phyloP scores from a whole-genome alignment of 2,888 invertebrate genomes.

The Perizoma affinitatum region DNA sequence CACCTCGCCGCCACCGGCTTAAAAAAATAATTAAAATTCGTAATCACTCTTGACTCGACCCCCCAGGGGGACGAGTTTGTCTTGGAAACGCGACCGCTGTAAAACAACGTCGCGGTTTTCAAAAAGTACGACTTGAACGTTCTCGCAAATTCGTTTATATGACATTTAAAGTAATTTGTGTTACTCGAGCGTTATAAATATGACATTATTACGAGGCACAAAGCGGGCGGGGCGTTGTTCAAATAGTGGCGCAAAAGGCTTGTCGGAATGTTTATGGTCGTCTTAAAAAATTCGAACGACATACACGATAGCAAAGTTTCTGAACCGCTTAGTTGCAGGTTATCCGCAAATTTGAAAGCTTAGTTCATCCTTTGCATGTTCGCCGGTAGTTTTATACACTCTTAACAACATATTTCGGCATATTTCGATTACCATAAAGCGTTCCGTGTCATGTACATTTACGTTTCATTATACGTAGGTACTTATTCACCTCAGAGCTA shows the following conservation, averaged over 20 bases:
- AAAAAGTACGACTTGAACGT: slow-evolving; percentile 54
- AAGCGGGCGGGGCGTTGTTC: slow-evolving; percentile 55
- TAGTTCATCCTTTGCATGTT: slow-evolving; percentile 82
- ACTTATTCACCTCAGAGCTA: slow-evolving; percentile 53
- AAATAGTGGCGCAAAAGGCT: slow-evolving; percentile 67
- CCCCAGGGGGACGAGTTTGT: slow-evolving; percentile 65
- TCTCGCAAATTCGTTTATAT: slow-evolving; percentile 61
- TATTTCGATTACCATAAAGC: slow-evolving; percentile 84
- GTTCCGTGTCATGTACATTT: slow-evolving; percentile 79
- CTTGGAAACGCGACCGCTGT: slow-evolving; percentile 50
- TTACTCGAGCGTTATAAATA: slow-evolving; percentile 63
- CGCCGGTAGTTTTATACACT: slow-evolving; percentile 78
- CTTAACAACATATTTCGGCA: slow-evolving; percentile 83
- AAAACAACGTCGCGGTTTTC: slow-evolving; percentile 45
- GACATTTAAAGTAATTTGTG: slow-evolving; percentile 58
- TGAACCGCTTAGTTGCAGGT: slow-evolving; percentile 69
- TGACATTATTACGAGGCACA: slow-evolving; percentile 65
- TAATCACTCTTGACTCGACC: slow-evolving; percentile 83
- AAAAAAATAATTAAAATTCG: slow-evolving; percentile 85
- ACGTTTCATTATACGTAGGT: slow-evolving; percentile 61
- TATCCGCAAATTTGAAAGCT: slow-evolving; percentile 77
- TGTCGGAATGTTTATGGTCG: slow-evolving; percentile 70
- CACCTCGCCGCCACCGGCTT: slow-evolving; percentile 83
- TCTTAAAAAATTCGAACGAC: slow-evolving; percentile 71
- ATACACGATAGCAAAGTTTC: slow-evolving; percentile 72